Evolutionary conservation across 2,888 invertebrate species (phyloP).

Genomic region (Ferrisia virgata): DNA sequence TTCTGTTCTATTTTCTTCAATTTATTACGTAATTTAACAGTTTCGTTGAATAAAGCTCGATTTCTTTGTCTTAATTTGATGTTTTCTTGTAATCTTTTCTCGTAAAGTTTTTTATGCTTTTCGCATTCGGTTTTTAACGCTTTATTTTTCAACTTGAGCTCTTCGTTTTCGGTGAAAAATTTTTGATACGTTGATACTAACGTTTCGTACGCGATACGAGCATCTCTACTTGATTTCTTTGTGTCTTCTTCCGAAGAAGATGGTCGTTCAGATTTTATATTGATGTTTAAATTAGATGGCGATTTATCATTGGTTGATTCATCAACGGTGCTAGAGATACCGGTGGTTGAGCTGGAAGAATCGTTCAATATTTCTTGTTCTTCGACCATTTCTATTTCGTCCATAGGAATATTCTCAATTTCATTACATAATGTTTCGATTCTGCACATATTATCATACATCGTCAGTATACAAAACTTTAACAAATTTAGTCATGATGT

Average conservation of each 20-base stretch:
- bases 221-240: neutral
- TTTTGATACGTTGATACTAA: neutral
- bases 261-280: neutral
- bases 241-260: neutral
- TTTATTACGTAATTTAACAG: neutral
- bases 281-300: neutral
- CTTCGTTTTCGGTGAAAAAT: constrained; percentile 3
- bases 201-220: neutral
- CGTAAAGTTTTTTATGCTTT: neutral
- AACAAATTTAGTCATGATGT: too few species aligned
- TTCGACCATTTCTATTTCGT: neutral
- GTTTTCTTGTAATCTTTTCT: neutral
- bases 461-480: neutral
- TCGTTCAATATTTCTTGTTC: neutral
- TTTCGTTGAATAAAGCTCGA: neutral
- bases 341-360: neutral
- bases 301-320: neutral
- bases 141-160: neutral
- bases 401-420: neutral
- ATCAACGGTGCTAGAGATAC: neutral
- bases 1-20: neutral
- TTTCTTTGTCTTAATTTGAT: neutral
- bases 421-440: neutral
- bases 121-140: neutral
- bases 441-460: neutral